phyloP scores from a whole-genome alignment of 1,140 invertebrate species.

The Drosophila ohnishii region DNA sequence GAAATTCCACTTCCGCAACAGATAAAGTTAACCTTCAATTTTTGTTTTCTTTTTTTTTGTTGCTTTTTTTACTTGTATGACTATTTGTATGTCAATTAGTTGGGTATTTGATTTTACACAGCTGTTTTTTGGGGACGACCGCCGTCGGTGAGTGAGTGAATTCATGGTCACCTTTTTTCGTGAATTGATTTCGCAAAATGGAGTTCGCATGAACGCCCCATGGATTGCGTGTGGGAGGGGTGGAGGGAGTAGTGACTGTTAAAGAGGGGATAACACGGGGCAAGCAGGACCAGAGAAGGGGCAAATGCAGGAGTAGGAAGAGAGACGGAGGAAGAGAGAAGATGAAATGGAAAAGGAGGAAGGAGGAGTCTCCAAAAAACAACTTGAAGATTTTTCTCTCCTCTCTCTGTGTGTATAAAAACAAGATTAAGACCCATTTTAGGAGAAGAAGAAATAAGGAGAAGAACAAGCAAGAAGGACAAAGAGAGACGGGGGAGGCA shows the following conservation, averaged over 20 bases:
- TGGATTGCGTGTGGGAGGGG: conserved; percentile 6
- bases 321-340: not conserved
- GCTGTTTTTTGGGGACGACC: conserved; percentile 24
- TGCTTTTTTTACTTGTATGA: not conserved
- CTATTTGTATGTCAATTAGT: conserved; percentile 31
- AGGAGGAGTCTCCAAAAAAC: conserved; percentile 41
- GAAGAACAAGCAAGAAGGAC: conserved; percentile 1
- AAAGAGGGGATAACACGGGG: not conserved
- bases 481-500: not conserved
- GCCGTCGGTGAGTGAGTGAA: conserved; percentile 7
- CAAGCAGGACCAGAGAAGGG: not conserved
- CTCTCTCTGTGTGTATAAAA: conserved; percentile 16
- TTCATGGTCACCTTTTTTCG: conserved; percentile 37
- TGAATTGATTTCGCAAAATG: conserved; percentile 42
- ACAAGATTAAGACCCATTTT: conserved; percentile 40
- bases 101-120: conserved; percentile 36
- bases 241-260: conserved; percentile 14
- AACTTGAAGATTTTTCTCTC: conserved; percentile 50
- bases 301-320: not conserved
- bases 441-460: not conserved
- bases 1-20: conserved; percentile 25
- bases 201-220: conserved; percentile 23
- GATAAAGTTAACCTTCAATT: conserved; percentile 28
- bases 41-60: not conserved
- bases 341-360: not conserved